Conservation (phyloP, 2,797 vertebrate genomes). For the Mormyrus hasselquistii region DNA sequence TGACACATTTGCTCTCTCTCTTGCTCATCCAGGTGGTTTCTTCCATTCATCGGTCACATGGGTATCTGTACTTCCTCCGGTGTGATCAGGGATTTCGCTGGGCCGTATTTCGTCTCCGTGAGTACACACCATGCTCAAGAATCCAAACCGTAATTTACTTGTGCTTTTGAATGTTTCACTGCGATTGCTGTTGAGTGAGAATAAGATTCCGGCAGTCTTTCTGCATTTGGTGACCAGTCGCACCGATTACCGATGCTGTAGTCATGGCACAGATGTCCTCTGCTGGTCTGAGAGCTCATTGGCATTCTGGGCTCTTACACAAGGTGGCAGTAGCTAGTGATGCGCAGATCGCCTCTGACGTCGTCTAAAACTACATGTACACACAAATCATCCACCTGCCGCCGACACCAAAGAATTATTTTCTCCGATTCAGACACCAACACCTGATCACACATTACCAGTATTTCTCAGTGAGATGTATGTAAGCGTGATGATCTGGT, state of each 20-base stretch:
- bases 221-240: neutral
- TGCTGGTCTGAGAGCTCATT: neutral
- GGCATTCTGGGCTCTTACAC: neutral
- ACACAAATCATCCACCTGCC: neutral
- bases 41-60: slow-evolving; percentile 96
- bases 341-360: neutral
- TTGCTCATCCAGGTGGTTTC: slow-evolving; percentile 73
- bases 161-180: neutral
- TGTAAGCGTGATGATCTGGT: neutral
- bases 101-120: slow-evolving; percentile 94
- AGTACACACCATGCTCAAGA: slow-evolving; percentile 48
- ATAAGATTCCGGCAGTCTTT: neutral
- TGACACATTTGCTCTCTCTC: neutral
- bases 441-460: neutral
- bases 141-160: neutral
- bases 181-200: neutral
- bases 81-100: slow-evolving; percentile 91
- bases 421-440: neutral
- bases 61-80: slow-evolving; percentile 92
- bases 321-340: neutral
- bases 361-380: neutral
- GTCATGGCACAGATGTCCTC: neutral
- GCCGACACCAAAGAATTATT: neutral
- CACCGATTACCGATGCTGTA: neutral
- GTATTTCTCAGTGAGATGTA: neutral